These are phyloP conservation scores for Diceros bicornis DNA, from an alignment of 2,797 vertebrate genomes.

Conservation along the genomic window DNA sequence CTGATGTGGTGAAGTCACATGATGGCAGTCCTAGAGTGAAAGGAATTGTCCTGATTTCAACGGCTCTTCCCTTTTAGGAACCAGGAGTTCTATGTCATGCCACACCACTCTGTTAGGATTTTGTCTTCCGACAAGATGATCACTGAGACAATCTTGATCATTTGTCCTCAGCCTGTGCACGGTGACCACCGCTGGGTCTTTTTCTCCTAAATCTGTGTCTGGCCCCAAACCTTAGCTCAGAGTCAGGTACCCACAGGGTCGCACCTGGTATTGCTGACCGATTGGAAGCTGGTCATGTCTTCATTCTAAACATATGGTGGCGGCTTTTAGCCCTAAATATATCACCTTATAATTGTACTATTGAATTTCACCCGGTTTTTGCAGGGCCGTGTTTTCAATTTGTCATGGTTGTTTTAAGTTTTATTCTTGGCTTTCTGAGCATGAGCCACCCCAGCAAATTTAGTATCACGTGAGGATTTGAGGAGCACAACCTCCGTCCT, in stretches of 20 bases:
- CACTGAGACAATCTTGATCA: rapidly evolving
- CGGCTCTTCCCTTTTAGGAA: not conserved
- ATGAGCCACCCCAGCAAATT: conserved; percentile 73
- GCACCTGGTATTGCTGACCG: not conserved
- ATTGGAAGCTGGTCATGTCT: not conserved
- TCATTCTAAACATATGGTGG: not conserved
- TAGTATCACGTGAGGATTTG: conserved; percentile 63
- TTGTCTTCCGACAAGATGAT: rapidly evolving
- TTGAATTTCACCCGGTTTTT: conserved; percentile 77
- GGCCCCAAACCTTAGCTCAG: not conserved
- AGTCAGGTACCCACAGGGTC: not conserved
- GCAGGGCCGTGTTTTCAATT: conserved; percentile 79
- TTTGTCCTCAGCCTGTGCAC: not conserved
- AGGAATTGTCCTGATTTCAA: not conserved
- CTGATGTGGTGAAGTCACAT: not conserved
- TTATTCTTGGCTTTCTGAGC: conserved; percentile 72
- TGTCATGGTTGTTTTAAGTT: conserved; percentile 81
- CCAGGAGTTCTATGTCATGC: not conserved
- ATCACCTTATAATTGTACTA: conserved; percentile 77
- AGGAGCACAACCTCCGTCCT: not conserved
- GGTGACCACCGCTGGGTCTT: rapidly evolving
- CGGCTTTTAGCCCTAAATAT: conserved; percentile 52
- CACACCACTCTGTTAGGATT: not conserved
- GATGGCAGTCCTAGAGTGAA: not conserved
- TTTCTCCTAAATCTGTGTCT: not conserved